Evolutionary conservation across 2,797 vertebrate genomes (phyloP), one percentile per base, ranked within the genome.

Genomic region (Cottoperca gobio): DNA sequence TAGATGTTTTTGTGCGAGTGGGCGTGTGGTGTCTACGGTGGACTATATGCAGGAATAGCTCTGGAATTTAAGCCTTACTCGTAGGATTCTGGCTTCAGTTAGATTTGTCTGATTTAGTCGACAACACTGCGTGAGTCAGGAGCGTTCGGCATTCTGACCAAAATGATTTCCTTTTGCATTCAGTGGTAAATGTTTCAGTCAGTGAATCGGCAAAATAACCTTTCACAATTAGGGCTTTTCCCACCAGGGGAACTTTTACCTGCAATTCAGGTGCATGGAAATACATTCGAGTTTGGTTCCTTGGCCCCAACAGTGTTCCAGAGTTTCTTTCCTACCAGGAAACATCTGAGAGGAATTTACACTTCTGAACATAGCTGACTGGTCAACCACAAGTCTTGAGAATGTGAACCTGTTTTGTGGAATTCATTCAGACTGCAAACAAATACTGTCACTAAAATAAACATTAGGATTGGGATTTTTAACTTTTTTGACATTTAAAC

Each of bases 51-150:
- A 78, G 78, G 76, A 90, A 80, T 63, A 79, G 57, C 80, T 82
- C 62, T 74, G 80, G 89, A 90, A 88, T 87, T 87, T 63, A 69
- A 72, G 79, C 75, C 81, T 91, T 77, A 75, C 73, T 81, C 70
- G 40, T 68, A 84, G 82, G 81, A 91, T 89, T 87, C 89, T 93
- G 92, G 84, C 87, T 88, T 93, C 73, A 91, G 90, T 93, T 93
- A 92, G 52, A 63, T 79, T 77, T 59, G 33, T 87, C 70, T 76
- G 83, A 90, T 86, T 85, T 84, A 70, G 83, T 84, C 73, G 86
- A 48, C 76, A 81, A 74, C 46, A 63, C 78, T 57, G 76, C 63
- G 45, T 91, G 87, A 91, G 73, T 93, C 90, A 86, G 76, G 43
- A 81, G 48, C 33, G 31, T 70, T 81, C 24, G 53, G 74, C 77